A percentile compares a stretch with the other conserved stretches of the same genome.
Conservation (phyloP, 2,888 invertebrate genomes). For the Nymphalis c-album region DNA sequence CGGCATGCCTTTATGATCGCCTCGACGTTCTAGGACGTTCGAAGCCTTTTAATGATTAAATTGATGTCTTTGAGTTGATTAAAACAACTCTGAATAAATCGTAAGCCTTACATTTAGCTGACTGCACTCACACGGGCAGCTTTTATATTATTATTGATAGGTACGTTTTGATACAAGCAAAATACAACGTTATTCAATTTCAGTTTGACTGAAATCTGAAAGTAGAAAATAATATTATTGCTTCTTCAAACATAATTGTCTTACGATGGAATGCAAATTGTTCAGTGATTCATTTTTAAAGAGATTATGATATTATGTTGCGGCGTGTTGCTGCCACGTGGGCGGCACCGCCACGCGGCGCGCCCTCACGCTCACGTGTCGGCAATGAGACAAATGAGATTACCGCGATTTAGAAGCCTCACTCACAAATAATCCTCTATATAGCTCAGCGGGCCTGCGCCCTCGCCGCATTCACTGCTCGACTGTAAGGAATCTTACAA, state of each 20-base stretch:
- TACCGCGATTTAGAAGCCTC: constrained; percentile 62
- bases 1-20: constrained; percentile 36
- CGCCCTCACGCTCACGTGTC: constrained; percentile 47
- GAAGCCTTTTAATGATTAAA: background rate
- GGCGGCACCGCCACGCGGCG: constrained; percentile 8
- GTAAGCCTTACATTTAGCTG: too few relatives aligned
- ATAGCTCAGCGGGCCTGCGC: constrained; percentile 46
- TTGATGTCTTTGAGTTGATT: background rate
- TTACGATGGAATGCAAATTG: constrained; percentile 9
- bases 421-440: constrained; percentile 63
- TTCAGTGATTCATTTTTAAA: constrained; percentile 26
- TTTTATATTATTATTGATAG: too few relatives aligned
- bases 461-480: constrained; percentile 29
- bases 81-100: too few relatives aligned
- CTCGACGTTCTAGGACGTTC: background rate
- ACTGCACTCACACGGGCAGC: too few relatives aligned
- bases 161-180: too few relatives aligned
- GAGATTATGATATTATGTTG: constrained; percentile 18
- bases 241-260: background rate
- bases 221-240: background rate
- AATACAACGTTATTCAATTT: too few relatives aligned
- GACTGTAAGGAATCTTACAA: constrained; percentile 12
- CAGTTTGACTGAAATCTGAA: too few relatives aligned
- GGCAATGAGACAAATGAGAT: constrained; percentile 64
- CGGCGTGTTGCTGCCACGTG: constrained; percentile 8